Conservation (phyloP, 2,797 vertebrate species). For the Paramormyrops hopkinsi region DNA sequence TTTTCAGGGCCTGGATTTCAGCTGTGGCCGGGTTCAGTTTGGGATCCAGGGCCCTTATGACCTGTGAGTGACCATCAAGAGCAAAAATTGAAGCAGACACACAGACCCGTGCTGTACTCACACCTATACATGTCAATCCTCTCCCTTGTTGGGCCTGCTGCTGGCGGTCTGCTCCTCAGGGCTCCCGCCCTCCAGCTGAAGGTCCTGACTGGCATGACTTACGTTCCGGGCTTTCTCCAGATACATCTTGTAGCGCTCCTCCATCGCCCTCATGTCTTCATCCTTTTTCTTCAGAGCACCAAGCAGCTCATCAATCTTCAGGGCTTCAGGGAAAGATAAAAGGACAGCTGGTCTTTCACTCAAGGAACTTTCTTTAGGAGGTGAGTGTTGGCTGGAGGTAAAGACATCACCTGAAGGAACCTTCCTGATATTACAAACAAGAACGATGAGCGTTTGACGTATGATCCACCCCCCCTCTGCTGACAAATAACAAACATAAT, state of each 20-base stretch:
- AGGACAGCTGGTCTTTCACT: not conserved
- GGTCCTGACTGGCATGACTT: slow-evolving; percentile 47
- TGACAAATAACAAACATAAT: not conserved
- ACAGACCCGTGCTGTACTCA: not conserved
- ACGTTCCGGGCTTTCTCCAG: slow-evolving; percentile 95
- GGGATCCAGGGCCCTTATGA: slow-evolving; percentile 92
- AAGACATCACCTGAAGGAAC: not conserved
- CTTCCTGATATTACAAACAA: not conserved
- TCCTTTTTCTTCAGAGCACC: slow-evolving; percentile 93
- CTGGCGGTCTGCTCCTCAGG: not conserved
- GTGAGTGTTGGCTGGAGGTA: not conserved
- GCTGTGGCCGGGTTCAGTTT: slow-evolving; percentile 91
- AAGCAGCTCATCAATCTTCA: slow-evolving; percentile 84
- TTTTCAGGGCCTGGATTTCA: slow-evolving; percentile 87
- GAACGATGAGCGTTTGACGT: not conserved
- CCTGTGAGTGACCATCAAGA: slow-evolving; percentile 53
- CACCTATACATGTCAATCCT: not conserved
- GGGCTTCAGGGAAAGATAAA: slow-evolving; percentile 51
- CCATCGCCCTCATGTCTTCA: slow-evolving; percentile 98
- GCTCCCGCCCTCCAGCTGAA: not conserved
- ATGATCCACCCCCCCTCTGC: no score
- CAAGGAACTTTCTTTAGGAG: not conserved
- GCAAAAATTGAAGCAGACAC: not conserved
- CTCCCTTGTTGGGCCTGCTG: not conserved
- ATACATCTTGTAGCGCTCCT: slow-evolving; percentile 98